Base-by-base conservation (phyloP, 2,797 vertebrate genomes). In the Synanceia verrucosa region DNA sequence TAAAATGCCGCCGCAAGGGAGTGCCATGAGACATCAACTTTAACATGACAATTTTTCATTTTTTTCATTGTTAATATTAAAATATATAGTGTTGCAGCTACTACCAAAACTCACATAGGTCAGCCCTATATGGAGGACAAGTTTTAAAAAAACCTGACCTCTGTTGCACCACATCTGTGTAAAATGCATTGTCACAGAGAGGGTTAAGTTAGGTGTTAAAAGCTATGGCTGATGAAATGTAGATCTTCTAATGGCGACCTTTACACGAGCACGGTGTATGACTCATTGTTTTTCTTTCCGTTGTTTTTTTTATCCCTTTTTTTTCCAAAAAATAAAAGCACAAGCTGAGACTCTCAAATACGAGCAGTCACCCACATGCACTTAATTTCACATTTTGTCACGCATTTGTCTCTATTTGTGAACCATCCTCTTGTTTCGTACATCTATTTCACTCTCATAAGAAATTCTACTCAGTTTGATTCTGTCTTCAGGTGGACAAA, bases 261-360 rank as follows among this genome's bases (percentile, higher is more conserved):
- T 67, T 26, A 72, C 48, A 70, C 37, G 18, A 56, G 51, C 65
- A 2, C 66, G 58, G 28, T 10, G 34, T 41, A 19, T 76, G 66
- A 79, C 47, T 82, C 65, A 74, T 2, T 65, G 55, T 75, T 81
- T 77, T 63, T 44, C 55, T 58, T 43, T 70, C 44, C 10, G 6
- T 41, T 71, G 70, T 64, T 14, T 47, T 59, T 56, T 78, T 59
- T 33, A 76, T 48, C 26, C 52, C 55, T 39, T 57, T 29, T 51
- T 13, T 60, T 44, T 63, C 8, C 23, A 71, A 57, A 58, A 58
- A 18, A 48, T 41, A 43, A 5, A 13, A 21, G 9, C 26, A 53
- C 18, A 37, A 21, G 24, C 29, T 26, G 12, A 64, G 39, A 13
- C 19, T 23, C 48, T 52, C 13, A 52, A 60, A 57, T n/a, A 47